Evolutionary conservation across 2,113 vertebrate genomes (phyloP), one percentile per base, ranked within the genome.

Genomic region (Euleptes europaea): DNA sequence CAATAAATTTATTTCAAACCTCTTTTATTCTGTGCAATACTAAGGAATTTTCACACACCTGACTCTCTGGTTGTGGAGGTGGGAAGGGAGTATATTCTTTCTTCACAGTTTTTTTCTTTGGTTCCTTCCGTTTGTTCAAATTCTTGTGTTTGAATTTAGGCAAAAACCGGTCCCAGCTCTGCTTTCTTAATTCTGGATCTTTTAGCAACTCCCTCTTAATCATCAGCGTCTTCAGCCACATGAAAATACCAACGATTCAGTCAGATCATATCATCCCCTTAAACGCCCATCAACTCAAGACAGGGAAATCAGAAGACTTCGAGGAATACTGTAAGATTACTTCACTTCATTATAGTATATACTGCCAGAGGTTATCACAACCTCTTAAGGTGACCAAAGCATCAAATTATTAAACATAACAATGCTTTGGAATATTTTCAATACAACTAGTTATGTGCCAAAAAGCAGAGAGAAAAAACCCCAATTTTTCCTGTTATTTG

Each of bases 31-130:
- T 80, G 33, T 57, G 57, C n/a, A 84, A 69, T 12, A 67, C 74
- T 19, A 4, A 69, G 47, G 11, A 4, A 65, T 49, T 84, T 72
- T 28, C 71, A 91, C 96, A 86, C 54, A 99, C 98, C 98, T 98
- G 96, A 96, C 97, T 99, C 89, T 99, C 98, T 5, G 98, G 98
- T 92, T 98, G 98, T 0, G 97, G 94, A 2, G 98, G 98, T 15
- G 98, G 99, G 97, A 99, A 99, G 0, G 98, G 99, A 0, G 99
- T 99, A 93, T 99, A 99, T 47, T 97, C 97, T 93, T 98, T 99
- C 96, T 99, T 99, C 40, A 92, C 71, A 6, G 89, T 97, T 95
- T 98, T 99, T 94, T 98, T 99, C 93, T 97, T 98, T 13, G 98
- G 98, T 85, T 98, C 97, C 90, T 97, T 97, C 54, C 98, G 97